phyloP scores from a whole-genome alignment of 2,797 vertebrate species.

The Bovichtus variegatus region DNA sequence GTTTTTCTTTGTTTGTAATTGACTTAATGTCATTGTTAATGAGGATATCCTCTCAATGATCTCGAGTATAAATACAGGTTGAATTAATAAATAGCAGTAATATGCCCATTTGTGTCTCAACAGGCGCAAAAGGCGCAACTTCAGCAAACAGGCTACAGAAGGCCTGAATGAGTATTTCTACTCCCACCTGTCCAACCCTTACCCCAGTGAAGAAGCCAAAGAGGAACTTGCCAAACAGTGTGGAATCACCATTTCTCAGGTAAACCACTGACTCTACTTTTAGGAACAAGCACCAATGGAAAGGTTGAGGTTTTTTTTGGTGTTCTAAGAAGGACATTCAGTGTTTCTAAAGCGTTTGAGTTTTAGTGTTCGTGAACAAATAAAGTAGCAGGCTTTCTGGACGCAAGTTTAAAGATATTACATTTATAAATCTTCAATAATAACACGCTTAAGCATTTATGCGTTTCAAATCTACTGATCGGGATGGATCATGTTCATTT shows the following conservation, averaged over 20 bases:
- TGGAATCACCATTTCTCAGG: constrained; percentile 98
- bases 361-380: not conserved
- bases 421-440: not conserved
- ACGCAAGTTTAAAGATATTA: not conserved
- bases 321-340: not conserved
- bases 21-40: too few relatives aligned
- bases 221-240: constrained; percentile 98
- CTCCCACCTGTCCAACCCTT: constrained; percentile 99
- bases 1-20: too few relatives aligned
- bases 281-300: not conserved
- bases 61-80: too few relatives aligned
- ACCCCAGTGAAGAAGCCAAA: constrained; percentile 99
- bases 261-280: constrained; percentile 54
- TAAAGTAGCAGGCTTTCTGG: not conserved
- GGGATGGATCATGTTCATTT: not conserved
- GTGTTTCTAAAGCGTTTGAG: not conserved
- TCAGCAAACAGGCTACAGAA: constrained; percentile 99
- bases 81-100: too few relatives aligned
- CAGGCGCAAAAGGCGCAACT: constrained; percentile 98
- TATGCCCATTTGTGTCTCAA: constrained; percentile 28
- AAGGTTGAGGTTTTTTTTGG: not conserved
- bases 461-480: not conserved
- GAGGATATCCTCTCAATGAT: too few relatives aligned
- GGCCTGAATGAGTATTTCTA: constrained; percentile 99
- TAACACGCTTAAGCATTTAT: not conserved